These are phyloP conservation scores for Cheilosia pagana DNA, from an alignment of 2,888 invertebrate genomes.

Conservation along the genomic window DNA sequence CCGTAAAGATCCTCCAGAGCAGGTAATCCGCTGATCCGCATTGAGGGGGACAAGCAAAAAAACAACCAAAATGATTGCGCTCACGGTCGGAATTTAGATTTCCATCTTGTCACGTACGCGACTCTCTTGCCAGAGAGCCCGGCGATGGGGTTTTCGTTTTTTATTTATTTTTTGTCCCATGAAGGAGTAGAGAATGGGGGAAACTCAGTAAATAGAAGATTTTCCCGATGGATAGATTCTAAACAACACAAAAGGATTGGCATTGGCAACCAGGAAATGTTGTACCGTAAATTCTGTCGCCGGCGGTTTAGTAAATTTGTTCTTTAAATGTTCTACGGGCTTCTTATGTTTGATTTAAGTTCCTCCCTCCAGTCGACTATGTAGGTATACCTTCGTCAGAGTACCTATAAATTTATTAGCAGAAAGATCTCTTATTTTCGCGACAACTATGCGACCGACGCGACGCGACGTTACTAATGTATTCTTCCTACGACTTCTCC, in stretches of 20 bases:
- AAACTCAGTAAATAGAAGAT: slow-evolving; percentile 69
- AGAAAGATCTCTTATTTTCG: slow-evolving; percentile 66
- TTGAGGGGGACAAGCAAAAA: slow-evolving; percentile 14
- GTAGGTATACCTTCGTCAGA: slow-evolving; percentile 26
- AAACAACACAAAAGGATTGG: slow-evolving; percentile 71
- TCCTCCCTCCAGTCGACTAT: slow-evolving; percentile 35
- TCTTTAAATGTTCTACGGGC: slow-evolving; percentile 32
- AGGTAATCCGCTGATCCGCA: slow-evolving; percentile 57
- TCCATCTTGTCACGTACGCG: slow-evolving; percentile 77
- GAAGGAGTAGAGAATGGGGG: slow-evolving; percentile 58
- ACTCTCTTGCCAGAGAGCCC: slow-evolving; percentile 48
- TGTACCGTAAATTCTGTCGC: slow-evolving; percentile 73
- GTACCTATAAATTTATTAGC: slow-evolving; percentile 68
- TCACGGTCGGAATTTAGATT: slow-evolving; percentile 76
- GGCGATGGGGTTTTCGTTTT: slow-evolving; percentile 48
- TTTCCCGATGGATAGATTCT: slow-evolving; percentile 71
- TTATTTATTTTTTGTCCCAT: slow-evolving; percentile 27
- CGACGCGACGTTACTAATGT: slow-evolving; percentile 56
- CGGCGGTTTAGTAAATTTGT: slow-evolving; percentile 68
- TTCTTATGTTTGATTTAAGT: slow-evolving; percentile 55
- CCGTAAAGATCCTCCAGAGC: slow-evolving; percentile 57
- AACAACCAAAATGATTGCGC: slow-evolving; percentile 64
- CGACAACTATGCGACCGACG: slow-evolving; percentile 51
- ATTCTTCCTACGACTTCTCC: slow-evolving; percentile 50
- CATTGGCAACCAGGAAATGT: slow-evolving; percentile 75